Conservation (phyloP, 2,113 vertebrate genomes). For the Phaetusa simplex region DNA sequence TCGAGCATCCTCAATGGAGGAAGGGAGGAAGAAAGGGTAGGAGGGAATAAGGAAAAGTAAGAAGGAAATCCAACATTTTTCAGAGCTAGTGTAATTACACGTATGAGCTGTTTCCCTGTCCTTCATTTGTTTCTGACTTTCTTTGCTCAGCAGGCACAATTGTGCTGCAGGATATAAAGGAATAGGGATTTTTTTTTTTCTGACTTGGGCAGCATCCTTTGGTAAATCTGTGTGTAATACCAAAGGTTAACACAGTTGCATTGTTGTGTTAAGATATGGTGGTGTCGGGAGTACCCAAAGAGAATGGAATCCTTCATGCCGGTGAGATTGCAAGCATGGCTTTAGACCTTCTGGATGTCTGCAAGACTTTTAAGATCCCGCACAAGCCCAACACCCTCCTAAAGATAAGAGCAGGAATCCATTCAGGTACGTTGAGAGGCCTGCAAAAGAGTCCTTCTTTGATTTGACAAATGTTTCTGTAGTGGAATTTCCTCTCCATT, state of each 20-base stretch:
- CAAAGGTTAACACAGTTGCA: background rate
- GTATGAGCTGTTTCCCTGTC: background rate
- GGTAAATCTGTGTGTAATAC: background rate
- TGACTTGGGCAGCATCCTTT: background rate
- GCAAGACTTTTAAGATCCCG: conserved; percentile 83
- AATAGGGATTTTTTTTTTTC: background rate
- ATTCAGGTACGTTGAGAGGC: conserved; percentile 71
- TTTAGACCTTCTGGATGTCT: conserved; percentile 81
- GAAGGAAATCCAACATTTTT: background rate
- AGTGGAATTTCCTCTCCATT: background rate
- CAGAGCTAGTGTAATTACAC: background rate
- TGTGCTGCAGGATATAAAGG: background rate
- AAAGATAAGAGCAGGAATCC: conserved; percentile 83
- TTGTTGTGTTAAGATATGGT: conserved; percentile 80
- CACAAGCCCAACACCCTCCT: conserved; percentile 80
- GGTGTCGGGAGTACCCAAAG: conserved; percentile 80
- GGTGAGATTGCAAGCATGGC: conserved; percentile 83
- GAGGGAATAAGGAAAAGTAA: background rate
- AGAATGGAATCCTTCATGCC: conserved; percentile 81
- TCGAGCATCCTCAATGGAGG: background rate
- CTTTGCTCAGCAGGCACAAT: background rate
- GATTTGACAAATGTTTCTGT: background rate
- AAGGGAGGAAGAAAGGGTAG: background rate
- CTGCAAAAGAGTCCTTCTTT: background rate
- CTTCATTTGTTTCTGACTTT: background rate